Percentiles rank a stretch among this genome's conserved stretches.
These are phyloP conservation scores for Nanorana parkeri DNA, from an alignment of 2,113 vertebrate genomes.

Conservation along the genomic window DNA sequence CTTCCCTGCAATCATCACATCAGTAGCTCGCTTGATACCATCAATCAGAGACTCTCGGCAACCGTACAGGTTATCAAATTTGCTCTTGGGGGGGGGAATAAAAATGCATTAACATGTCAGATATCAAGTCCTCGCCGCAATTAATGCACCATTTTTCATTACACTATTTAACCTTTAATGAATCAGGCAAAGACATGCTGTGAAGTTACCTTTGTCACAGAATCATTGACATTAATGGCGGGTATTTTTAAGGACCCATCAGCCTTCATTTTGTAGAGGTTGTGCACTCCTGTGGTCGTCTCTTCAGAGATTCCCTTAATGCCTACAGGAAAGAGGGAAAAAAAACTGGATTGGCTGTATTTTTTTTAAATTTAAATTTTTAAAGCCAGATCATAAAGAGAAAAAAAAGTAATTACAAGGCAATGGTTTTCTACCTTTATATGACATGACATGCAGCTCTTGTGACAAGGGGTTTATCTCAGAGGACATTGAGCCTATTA, in stretches of 20 bases:
- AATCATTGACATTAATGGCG: constrained; percentile 97
- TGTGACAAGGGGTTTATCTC: too few relatives aligned
- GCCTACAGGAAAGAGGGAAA: constrained; percentile 67
- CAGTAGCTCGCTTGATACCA: constrained; percentile 95
- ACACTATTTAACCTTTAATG: too few relatives aligned
- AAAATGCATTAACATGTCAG: neutral
- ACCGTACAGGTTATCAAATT: constrained; percentile 98
- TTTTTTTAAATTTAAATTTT: too few relatives aligned
- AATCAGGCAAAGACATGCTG: too few relatives aligned
- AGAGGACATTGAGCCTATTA: too few relatives aligned
- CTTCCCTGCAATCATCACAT: constrained; percentile 98
- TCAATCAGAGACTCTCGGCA: constrained; percentile 97
- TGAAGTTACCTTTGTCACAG: constrained; percentile 90
- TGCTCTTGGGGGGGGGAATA: constrained; percentile 78
- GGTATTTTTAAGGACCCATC: constrained; percentile 89
- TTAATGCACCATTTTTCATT: too few relatives aligned
- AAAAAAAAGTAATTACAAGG: too few relatives aligned
- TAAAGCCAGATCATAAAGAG: too few relatives aligned
- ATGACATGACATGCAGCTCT: too few relatives aligned
- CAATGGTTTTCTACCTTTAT: too few relatives aligned
- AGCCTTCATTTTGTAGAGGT: constrained; percentile 95
- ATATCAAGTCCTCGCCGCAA: too few relatives aligned
- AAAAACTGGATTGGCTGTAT: neutral
- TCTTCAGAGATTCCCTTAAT: constrained; percentile 94
- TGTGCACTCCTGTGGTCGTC: constrained; percentile 97